A percentile compares a stretch with the other conserved stretches of the same genome.
phyloP scores from a whole-genome alignment of 2,113 vertebrate species.

The Urocynchramus pylzowi region DNA sequence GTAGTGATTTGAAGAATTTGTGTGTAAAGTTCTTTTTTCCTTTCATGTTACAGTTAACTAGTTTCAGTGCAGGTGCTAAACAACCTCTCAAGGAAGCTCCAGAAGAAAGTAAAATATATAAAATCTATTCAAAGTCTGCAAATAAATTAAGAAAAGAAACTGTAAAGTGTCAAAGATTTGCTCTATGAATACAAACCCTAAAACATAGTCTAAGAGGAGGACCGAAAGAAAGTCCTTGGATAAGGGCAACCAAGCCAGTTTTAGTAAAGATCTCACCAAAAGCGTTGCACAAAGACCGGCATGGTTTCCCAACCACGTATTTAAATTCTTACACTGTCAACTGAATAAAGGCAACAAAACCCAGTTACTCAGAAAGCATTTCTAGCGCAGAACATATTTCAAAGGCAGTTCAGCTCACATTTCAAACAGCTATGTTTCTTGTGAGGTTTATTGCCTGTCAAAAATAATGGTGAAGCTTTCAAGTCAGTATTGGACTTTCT shows the following conservation, averaged over 20 bases:
- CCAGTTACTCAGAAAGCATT: slow-evolving; percentile 29
- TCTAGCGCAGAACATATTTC: slow-evolving; percentile 47
- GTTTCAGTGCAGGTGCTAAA: slow-evolving; percentile 81
- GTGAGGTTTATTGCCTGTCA: slow-evolving; percentile 38
- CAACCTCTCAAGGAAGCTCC: slow-evolving; percentile 79
- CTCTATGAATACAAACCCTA: slow-evolving; percentile 61
- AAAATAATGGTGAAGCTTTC: slow-evolving; percentile 35
- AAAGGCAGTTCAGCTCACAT: slow-evolving; percentile 57
- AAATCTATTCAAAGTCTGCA: slow-evolving; percentile 74
- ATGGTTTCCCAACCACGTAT: background rate
- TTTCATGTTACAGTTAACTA: slow-evolving; percentile 71
- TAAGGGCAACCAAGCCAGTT: slow-evolving; percentile 32
- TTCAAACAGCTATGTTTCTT: slow-evolving; percentile 13
- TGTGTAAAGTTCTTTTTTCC: slow-evolving; percentile 60
- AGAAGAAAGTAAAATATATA: slow-evolving; percentile 75
- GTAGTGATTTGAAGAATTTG: slow-evolving; percentile 66
- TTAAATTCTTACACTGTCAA: slow-evolving; percentile 1
- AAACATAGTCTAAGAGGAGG: slow-evolving; percentile 49
- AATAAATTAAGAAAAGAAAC: slow-evolving; percentile 76
- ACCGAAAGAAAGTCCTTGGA: slow-evolving; percentile 21
- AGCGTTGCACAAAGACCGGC: background rate
- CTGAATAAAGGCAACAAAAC: slow-evolving; percentile 47
- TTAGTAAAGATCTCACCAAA: background rate
- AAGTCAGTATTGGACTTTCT: slow-evolving; percentile 32
- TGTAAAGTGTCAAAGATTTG: slow-evolving; percentile 71